Percentiles rank a stretch among this genome's conserved stretches.
Conservation (phyloP, 2,797 vertebrate species). For the Mus spretus region DNA sequence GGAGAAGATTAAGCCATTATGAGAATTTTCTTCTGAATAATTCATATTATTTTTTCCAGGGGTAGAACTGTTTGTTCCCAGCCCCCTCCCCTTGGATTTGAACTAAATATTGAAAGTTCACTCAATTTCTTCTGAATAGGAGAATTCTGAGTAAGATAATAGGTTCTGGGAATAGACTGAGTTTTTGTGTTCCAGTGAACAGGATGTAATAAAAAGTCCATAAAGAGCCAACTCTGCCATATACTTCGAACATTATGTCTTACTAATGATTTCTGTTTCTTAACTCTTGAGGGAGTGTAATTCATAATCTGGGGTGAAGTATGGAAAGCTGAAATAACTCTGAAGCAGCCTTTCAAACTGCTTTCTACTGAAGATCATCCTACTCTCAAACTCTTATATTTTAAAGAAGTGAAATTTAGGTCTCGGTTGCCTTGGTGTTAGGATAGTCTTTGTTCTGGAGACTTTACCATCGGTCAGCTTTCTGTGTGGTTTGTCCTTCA, state of each 20-base stretch:
- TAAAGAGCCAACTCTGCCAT: slow-evolving; percentile 57
- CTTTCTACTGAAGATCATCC: slow-evolving; percentile 16
- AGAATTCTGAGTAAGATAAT: slow-evolving; percentile 68
- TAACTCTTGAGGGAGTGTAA: slow-evolving; percentile 60
- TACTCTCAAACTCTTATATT: background rate
- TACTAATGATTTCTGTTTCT: slow-evolving; percentile 67
- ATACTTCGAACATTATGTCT: slow-evolving; percentile 67
- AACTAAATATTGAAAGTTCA: slow-evolving; percentile 66
- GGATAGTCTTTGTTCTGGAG: background rate
- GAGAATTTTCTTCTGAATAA: slow-evolving; percentile 79
- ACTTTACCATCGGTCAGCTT: background rate
- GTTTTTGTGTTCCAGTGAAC: slow-evolving; percentile 72
- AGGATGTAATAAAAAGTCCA: slow-evolving; percentile 73
- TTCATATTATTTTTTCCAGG: slow-evolving; percentile 71
- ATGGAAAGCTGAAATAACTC: slow-evolving; percentile 1
- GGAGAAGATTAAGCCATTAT: slow-evolving; percentile 78
- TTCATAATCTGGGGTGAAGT: slow-evolving; percentile 60
- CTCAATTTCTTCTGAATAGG: slow-evolving; percentile 70
- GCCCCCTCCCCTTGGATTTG: slow-evolving; percentile 32
- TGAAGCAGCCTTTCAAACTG: background rate
- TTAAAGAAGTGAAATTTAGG: slow-evolving; percentile 56
- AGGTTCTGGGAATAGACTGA: slow-evolving; percentile 71
- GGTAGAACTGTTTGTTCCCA: slow-evolving; percentile 60
- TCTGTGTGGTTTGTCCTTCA: background rate
- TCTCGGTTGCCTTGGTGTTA: background rate